A percentile compares a stretch with the other conserved stretches of the same genome.
These are phyloP conservation scores for Peribatodes rhomboidaria DNA, from an alignment of 2,888 invertebrate species.

Conservation along the genomic window DNA sequence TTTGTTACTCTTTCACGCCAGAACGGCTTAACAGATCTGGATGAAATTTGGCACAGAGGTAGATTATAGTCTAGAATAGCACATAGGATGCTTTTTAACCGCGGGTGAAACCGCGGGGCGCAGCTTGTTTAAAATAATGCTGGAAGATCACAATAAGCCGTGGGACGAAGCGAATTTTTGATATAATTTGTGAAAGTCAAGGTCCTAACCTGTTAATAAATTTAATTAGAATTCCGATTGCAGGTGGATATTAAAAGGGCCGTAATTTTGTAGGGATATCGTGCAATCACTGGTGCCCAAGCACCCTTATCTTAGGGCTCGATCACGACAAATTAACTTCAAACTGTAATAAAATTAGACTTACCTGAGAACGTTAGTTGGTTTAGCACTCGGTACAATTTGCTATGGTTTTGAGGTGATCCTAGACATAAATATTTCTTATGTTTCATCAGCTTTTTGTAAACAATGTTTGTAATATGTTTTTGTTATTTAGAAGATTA, in stretches of 20 bases:
- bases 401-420: too few relatives aligned
- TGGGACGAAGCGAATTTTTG: neutral
- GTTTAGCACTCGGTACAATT: neutral
- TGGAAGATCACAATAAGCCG: too few relatives aligned
- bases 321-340: slow-evolving; percentile 53
- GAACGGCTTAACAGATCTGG: too few relatives aligned
- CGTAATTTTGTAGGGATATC: slow-evolving; percentile 52
- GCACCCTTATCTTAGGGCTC: slow-evolving; percentile 44
- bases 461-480: too few relatives aligned
- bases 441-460: too few relatives aligned
- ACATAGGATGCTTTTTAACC: too few relatives aligned
- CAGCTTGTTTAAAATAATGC: neutral
- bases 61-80: too few relatives aligned
- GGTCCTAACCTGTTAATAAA: slow-evolving; percentile 37
- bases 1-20: too few relatives aligned
- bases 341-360: slow-evolving; percentile 29
- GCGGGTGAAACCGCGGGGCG: too few relatives aligned
- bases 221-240: slow-evolving; percentile 61
- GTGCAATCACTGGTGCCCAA: slow-evolving; percentile 50
- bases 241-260: slow-evolving; percentile 55
- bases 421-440: too few relatives aligned
- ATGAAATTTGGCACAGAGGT: too few relatives aligned
- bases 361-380: neutral
- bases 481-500: neutral
- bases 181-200: neutral